Evolutionary conservation across 1,140 invertebrate species (phyloP), one percentile per base, ranked within the genome.

Genomic region (Neodiprion pinetum): DNA sequence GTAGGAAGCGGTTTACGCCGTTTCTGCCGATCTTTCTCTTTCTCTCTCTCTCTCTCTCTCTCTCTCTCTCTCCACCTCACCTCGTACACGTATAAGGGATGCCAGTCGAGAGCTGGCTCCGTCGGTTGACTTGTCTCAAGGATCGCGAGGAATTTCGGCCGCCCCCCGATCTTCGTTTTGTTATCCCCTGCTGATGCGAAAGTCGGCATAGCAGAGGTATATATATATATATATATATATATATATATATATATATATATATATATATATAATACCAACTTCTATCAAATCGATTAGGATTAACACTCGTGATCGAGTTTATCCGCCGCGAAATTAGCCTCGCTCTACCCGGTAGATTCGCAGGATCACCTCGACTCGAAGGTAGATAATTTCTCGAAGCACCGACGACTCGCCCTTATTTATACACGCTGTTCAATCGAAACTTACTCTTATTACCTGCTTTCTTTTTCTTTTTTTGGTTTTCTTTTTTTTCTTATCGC

Each of bases 51-150:
- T 23, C 21, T 12, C 50, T 21, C 17, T 8, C n/a, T 71, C 50
- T 72, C 50, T 72, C 70, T 72, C 74, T 66, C 40, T 71, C 74
- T 74, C 73, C 48, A 48, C 68, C 67, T 74, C 72, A 61, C 69
- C 67, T 74, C 72, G n/a, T 69, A 48, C 70, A 48, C 23, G n/a
- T 61, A 12, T 61, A 61, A 61, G 11, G 28, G n/a, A 61, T 61
- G 53, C 11, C 11, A 14, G n/a, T 17, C 53, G 53, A 12, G 53
- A 61, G 11, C 4, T 61, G 11, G 4, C n/a, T 17, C 53, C 53
- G n/a, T 61, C 53, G n/a, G 53, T 61, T 61, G 53, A 61, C 53
- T 61, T 61, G 11, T 61, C 53, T 61, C 11, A 61, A 17, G 53
- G n/a, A 61, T 61, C 53, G 53, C 11, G 4, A 61, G 53, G n/a